A percentile compares a stretch with the other conserved stretches of the same genome.
phyloP scores from a whole-genome alignment of 92 coral and sea anemone species.

The Palythoa caribaeorum region DNA sequence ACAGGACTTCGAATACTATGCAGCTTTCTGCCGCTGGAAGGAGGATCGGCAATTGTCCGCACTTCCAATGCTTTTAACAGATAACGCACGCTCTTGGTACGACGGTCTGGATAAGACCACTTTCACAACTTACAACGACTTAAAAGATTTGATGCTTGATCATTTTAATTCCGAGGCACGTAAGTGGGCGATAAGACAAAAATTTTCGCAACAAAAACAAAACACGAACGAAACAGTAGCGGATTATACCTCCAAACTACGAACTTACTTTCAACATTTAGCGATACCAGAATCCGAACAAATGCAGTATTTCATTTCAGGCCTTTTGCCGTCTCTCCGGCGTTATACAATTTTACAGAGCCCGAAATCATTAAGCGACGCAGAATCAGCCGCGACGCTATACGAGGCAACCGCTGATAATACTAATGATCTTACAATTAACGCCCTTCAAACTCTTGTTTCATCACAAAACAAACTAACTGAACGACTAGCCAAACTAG shows the following conservation, averaged over 20 bases:
- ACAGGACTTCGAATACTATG: neutral
- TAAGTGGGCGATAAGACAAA: neutral
- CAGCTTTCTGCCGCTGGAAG: constrained; percentile 1
- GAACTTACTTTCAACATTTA: neutral
- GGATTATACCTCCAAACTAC: neutral
- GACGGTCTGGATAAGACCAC: neutral
- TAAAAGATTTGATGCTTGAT: neutral
- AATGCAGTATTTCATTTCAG: neutral
- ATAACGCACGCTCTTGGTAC: neutral
- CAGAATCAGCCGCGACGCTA: neutral
- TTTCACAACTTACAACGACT: neutral
- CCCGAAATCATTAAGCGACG: neutral
- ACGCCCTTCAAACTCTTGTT: neutral
- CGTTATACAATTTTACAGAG: neutral
- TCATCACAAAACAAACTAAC: neutral
- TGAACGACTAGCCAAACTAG: neutral
- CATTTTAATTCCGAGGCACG: constrained; percentile 8
- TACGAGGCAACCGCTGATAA: neutral
- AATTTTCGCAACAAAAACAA: neutral
- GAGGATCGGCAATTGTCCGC: neutral
- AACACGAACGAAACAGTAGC: neutral
- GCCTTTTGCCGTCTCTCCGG: neutral
- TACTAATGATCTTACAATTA: neutral
- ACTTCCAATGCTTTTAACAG: neutral
- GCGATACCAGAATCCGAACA: neutral